Evolutionary conservation across 2,113 vertebrate species (phyloP).

Genomic region (Euleptes europaea): DNA sequence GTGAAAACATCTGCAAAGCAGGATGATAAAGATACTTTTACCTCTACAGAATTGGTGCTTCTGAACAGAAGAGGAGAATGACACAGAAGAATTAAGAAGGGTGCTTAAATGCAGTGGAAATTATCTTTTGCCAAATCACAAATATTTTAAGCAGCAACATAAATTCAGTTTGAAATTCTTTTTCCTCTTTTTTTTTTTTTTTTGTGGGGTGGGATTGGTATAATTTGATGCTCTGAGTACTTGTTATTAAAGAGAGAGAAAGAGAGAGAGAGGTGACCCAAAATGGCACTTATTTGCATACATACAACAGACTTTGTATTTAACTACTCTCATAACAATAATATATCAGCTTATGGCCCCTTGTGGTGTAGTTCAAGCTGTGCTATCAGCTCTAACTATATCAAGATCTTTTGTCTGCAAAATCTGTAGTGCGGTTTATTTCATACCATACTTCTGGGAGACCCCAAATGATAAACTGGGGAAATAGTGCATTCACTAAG

Average conservation of each 20-base stretch:
- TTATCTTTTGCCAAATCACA: not conserved
- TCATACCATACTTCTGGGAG: constrained; percentile 40
- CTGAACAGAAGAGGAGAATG: not conserved
- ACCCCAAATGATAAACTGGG: constrained; percentile 32
- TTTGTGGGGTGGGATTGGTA: not conserved
- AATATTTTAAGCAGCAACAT: not conserved
- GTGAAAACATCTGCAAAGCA: not conserved
- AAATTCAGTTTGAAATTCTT: not conserved
- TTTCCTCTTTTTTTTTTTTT: not conserved
- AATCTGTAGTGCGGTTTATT: constrained; percentile 38
- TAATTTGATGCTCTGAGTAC: not conserved
- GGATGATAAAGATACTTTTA: not conserved
- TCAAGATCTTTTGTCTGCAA: constrained; percentile 40
- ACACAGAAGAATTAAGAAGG: not conserved
- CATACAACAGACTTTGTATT: constrained; percentile 16
- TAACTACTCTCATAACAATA: constrained; percentile 29
- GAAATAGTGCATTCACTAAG: constrained; percentile 32
- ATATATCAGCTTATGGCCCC: constrained; percentile 26
- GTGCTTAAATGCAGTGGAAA: not conserved
- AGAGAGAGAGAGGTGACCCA: not conserved
- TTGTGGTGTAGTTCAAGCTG: constrained; percentile 36
- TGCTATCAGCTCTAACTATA: constrained; percentile 34
- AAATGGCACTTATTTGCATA: constrained; percentile 5
- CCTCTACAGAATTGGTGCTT: no score
- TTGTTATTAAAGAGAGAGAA: not conserved